A percentile compares a stretch with the other conserved stretches of the same genome.
Evolutionary conservation across 2,797 vertebrate species (phyloP).

Genomic region (Pyrocephalus nanus): DNA sequence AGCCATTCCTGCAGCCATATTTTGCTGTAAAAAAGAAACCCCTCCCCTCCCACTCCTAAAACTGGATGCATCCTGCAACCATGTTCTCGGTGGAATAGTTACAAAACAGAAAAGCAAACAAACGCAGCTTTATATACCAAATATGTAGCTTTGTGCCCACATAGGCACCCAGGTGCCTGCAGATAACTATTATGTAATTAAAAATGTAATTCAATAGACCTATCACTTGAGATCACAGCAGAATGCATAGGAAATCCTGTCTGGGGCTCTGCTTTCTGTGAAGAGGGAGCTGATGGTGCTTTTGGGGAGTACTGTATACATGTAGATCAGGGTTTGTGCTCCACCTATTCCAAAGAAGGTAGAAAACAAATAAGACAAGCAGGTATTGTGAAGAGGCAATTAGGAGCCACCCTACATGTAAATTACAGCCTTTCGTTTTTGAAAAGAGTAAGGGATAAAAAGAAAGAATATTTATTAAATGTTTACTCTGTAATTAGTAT

Average conservation of each 20-base stretch:
- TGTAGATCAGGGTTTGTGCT: neutral
- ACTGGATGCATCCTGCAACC: neutral
- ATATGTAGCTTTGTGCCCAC: rapidly evolving
- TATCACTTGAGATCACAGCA: conserved; percentile 11
- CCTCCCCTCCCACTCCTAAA: neutral
- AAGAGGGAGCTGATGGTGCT: neutral
- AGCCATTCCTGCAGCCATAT: conserved; percentile 52
- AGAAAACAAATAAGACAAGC: conserved; percentile 48
- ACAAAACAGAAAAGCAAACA: neutral
- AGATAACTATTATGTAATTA: conserved; percentile 30
- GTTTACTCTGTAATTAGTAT: conserved; percentile 59
- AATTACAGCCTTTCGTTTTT: conserved; percentile 62
- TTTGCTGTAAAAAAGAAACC: conserved; percentile 40
- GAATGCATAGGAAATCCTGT: neutral
- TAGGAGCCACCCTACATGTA: neutral
- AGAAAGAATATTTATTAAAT: conserved; percentile 62
- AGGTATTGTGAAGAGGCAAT: neutral
- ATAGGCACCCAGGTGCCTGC: neutral
- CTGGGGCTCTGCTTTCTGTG: neutral
- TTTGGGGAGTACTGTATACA: neutral
- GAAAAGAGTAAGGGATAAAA: conserved; percentile 55
- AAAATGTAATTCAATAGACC: conserved; percentile 42
- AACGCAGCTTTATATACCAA: neutral
- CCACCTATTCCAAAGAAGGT: conserved; percentile 25
- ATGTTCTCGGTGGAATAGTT: rapidly evolving